Evolutionary conservation across 2,888 invertebrate species (phyloP).

Genomic region (Vesta saturnalis): DNA sequence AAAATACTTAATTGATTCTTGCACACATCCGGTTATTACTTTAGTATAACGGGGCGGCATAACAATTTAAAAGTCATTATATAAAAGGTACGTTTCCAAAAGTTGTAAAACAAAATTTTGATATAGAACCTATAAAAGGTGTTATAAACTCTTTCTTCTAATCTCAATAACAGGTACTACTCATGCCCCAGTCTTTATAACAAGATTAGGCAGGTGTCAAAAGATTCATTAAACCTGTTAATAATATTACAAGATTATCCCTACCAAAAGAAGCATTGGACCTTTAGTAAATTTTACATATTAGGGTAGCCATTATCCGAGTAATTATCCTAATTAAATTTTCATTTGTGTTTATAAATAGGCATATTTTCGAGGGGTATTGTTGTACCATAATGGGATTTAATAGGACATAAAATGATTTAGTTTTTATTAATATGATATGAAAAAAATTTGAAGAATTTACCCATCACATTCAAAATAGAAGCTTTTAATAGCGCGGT

Average conservation of each 20-base stretch:
- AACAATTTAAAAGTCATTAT: constrained; percentile 38
- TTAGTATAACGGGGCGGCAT: constrained; percentile 22
- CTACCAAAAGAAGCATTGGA: constrained; percentile 23
- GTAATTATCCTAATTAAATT: background rate
- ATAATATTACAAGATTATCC: constrained; percentile 42
- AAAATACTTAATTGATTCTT: constrained; percentile 31
- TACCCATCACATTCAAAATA: constrained; percentile 27
- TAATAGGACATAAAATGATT: constrained; percentile 1
- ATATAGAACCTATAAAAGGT: constrained; percentile 34
- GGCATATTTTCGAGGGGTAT: background rate
- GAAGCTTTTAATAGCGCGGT: constrained; percentile 27
- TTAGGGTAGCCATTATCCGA: background rate
- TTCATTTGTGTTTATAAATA: background rate
- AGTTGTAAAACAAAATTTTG: constrained; percentile 28
- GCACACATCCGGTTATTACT: constrained; percentile 35
- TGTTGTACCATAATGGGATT: background rate
- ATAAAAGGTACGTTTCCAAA: constrained; percentile 11
- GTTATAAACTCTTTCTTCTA: constrained; percentile 37
- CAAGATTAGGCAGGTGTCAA: constrained; percentile 51
- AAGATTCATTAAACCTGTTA: constrained; percentile 49
- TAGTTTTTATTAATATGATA: background rate
- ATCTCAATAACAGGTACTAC: constrained; percentile 29
- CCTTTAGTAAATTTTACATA: constrained; percentile 20
- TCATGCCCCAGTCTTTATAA: constrained; percentile 45
- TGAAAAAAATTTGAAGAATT: constrained; percentile 28